Conservation (phyloP, 1,140 invertebrate species). For the Samia ricini region DNA sequence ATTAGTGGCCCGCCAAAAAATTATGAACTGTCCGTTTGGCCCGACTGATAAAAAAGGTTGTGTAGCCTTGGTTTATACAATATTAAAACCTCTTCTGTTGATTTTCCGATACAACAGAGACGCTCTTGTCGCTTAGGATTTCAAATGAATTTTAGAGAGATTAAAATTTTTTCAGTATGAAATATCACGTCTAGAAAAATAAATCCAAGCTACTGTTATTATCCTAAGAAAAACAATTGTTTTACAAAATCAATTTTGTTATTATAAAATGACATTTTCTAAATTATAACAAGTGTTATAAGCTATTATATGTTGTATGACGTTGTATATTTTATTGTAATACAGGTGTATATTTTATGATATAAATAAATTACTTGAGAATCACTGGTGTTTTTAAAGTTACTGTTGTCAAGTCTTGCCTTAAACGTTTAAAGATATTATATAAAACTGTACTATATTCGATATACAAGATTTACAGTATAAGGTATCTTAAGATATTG, state of each 20-base stretch:
- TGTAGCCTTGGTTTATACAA: too few relatives aligned
- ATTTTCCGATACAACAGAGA: too few relatives aligned
- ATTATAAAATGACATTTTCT: not conserved
- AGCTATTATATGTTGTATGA: not conserved
- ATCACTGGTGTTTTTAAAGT: not conserved
- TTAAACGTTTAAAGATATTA: conserved; percentile 1
- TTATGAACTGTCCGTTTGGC: too few relatives aligned
- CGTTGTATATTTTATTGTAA: not conserved
- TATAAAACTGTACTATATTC: not conserved
- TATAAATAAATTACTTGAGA: not conserved
- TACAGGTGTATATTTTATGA: not conserved
- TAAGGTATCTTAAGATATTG: not conserved
- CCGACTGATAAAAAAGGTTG: too few relatives aligned
- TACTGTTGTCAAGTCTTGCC: conserved; percentile 9
- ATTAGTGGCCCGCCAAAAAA: too few relatives aligned
- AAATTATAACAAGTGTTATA: not conserved
- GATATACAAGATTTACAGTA: not conserved
- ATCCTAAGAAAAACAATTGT: not conserved
- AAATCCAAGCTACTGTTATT: not conserved
- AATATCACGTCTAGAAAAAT: not conserved
- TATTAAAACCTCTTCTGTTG: too few relatives aligned
- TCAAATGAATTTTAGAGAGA: too few relatives aligned
- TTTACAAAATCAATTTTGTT: not conserved
- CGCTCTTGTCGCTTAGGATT: too few relatives aligned
- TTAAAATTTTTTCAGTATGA: not conserved